These are phyloP conservation scores for Bruchidius siliquastri DNA, from an alignment of 2,888 invertebrate species.

Conservation along the genomic window DNA sequence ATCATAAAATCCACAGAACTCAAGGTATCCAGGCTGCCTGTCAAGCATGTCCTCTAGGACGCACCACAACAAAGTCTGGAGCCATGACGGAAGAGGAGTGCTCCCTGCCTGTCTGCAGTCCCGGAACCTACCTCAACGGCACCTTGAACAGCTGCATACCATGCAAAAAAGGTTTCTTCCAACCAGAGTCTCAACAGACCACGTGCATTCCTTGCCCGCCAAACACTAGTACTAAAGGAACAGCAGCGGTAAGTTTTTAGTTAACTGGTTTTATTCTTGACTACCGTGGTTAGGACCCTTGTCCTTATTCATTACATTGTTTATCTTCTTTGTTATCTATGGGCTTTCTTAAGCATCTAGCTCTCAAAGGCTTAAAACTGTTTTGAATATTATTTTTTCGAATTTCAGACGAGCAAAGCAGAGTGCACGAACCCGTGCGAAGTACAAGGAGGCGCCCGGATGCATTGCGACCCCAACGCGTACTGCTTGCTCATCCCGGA, in stretches of 20 bases:
- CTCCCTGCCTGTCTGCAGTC: slow-evolving; percentile 81
- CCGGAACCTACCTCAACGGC: slow-evolving; percentile 80
- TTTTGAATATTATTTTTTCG: too few species aligned
- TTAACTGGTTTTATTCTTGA: too few species aligned
- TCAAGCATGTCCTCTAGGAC: slow-evolving; percentile 78
- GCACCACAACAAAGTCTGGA: slow-evolving; percentile 83
- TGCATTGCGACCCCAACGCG: slow-evolving; percentile 83
- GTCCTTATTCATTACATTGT: too few species aligned
- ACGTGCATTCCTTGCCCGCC: slow-evolving; percentile 82
- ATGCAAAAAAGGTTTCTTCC: slow-evolving; percentile 88
- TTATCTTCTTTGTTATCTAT: too few species aligned
- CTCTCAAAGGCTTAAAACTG: too few species aligned
- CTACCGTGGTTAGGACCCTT: too few species aligned
- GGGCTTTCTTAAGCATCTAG: too few species aligned
- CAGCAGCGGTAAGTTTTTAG: slow-evolving; percentile 68
- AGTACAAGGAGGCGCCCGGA: slow-evolving; percentile 72
- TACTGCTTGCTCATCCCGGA: slow-evolving; percentile 80
- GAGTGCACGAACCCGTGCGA: slow-evolving; percentile 92
- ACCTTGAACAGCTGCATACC: slow-evolving; percentile 80
- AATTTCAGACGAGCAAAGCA: slow-evolving; percentile 64
- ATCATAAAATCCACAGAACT: slow-evolving; percentile 49
- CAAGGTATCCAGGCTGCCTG: slow-evolving; percentile 84
- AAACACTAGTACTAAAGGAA: slow-evolving; percentile 81
- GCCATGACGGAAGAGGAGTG: slow-evolving; percentile 85
- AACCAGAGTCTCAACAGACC: slow-evolving; percentile 83